Conservation (phyloP, 2,888 invertebrate genomes). For the Epistrophella euchroma region DNA sequence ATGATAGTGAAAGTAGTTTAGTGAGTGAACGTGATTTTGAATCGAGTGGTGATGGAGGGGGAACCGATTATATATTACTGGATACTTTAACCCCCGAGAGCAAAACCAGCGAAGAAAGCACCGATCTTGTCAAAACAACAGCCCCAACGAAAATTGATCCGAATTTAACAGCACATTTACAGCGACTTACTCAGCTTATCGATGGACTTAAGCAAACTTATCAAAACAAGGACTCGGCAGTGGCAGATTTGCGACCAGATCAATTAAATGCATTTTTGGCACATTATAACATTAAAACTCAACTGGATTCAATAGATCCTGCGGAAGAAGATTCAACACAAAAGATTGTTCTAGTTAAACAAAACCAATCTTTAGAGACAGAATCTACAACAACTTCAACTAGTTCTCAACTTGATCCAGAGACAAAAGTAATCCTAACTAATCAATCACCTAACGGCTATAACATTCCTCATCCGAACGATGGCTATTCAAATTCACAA, state of each 20-base stretch:
- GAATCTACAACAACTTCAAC: slow-evolving; percentile 57
- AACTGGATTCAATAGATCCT: slow-evolving; percentile 79
- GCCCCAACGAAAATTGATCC: slow-evolving; percentile 80
- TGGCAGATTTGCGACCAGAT: slow-evolving; percentile 81
- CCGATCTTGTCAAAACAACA: slow-evolving; percentile 27
- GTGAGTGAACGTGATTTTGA: slow-evolving; percentile 77
- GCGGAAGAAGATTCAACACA: slow-evolving; percentile 37
- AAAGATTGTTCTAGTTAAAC: slow-evolving; percentile 1
- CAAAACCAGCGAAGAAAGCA: slow-evolving; percentile 35
- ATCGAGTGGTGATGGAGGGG: slow-evolving; percentile 81
- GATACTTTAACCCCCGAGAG: slow-evolving; percentile 41
- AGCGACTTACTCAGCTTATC: slow-evolving; percentile 82
- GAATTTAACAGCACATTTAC: slow-evolving; percentile 81
- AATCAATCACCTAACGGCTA: slow-evolving; percentile 78
- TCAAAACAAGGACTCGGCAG: slow-evolving; percentile 78
- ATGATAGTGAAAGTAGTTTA: slow-evolving; percentile 61
- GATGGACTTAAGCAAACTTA: slow-evolving; percentile 82
- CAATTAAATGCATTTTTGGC: slow-evolving; percentile 83
- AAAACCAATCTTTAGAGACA: slow-evolving; percentile 77
- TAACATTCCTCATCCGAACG: slow-evolving; percentile 56
- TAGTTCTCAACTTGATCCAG: slow-evolving; percentile 78
- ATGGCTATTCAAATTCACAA: slow-evolving; percentile 82
- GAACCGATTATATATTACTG: slow-evolving; percentile 75
- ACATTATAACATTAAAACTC: slow-evolving; percentile 82
- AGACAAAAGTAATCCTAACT: slow-evolving; percentile 80